Conservation (phyloP, 2,888 invertebrate species). For the Lysandra bellargus region DNA sequence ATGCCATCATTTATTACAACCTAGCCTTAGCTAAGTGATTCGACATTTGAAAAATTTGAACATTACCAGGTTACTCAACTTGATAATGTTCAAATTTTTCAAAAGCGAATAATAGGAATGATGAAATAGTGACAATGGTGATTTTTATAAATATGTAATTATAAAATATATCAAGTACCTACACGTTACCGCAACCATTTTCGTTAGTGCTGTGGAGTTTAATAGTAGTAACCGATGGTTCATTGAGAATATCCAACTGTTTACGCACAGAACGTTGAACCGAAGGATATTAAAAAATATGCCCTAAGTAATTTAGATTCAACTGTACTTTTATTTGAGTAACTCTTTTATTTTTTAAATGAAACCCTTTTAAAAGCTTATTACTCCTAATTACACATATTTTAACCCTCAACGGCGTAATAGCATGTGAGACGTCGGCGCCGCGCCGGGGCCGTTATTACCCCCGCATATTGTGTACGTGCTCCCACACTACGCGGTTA, state of each 20-base stretch:
- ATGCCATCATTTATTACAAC: neutral
- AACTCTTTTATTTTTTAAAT: neutral
- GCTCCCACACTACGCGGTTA: slow-evolving; percentile 2
- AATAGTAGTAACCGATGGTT: neutral
- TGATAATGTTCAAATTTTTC: too few relatives aligned
- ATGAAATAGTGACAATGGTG: neutral
- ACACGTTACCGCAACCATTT: too few relatives aligned
- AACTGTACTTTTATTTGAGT: neutral
- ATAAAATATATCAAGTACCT: too few relatives aligned
- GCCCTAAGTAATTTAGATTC: neutral
- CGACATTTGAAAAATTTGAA: neutral
- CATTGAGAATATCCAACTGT: too few relatives aligned
- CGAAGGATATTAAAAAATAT: neutral
- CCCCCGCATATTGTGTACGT: slow-evolving; percentile 10
- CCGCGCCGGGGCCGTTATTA: neutral
- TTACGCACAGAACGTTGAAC: neutral
- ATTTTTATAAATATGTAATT: too few relatives aligned
- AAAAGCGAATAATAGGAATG: neutral
- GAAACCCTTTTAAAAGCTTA: neutral
- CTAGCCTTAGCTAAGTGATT: neutral
- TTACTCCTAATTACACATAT: neutral
- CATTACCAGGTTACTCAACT: neutral
- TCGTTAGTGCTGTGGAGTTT: too few relatives aligned
- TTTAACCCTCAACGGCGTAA: neutral
- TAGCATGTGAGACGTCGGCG: neutral